Evolutionary conservation across 2,888 invertebrate genomes (phyloP).

Genomic region (Orchesella flavescens): DNA sequence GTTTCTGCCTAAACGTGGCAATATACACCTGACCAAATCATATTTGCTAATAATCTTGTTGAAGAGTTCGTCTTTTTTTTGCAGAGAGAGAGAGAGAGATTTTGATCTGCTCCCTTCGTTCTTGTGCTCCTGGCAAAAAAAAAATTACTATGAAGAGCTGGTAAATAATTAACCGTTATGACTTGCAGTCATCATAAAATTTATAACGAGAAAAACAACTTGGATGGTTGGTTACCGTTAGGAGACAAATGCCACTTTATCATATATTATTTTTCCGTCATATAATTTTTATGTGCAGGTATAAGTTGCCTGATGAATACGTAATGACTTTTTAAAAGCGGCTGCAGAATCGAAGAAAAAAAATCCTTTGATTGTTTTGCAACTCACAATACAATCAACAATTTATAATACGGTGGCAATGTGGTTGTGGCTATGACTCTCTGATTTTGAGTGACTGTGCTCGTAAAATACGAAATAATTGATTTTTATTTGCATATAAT

Average conservation of each 20-base stretch:
- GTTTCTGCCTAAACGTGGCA: no score
- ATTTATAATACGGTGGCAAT: no score
- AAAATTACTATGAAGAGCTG: no score
- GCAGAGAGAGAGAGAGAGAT: no score
- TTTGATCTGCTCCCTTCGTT: neutral
- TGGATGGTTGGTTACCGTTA: neutral
- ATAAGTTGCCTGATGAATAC: neutral
- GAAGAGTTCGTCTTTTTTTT: no score
- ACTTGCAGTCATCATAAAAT: constrained; percentile 4
- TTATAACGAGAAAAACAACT: constrained; percentile 23
- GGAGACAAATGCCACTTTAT: neutral
- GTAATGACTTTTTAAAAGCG: neutral
- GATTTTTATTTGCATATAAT: constrained; percentile 60
- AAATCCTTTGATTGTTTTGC: neutral
- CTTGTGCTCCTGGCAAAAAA: constrained; percentile 13
- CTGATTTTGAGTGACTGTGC: neutral
- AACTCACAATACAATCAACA: no score
- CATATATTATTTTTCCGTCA: neutral
- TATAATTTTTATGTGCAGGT: neutral
- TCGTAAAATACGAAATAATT: constrained; percentile 31
- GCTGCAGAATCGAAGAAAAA: neutral
- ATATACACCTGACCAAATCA: neutral
- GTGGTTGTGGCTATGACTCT: neutral
- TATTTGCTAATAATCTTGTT: neutral
- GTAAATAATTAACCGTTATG: constrained; percentile 61